A percentile compares a stretch with the other conserved stretches of the same genome.
Conservation (phyloP, 2,797 vertebrate species). For the Xenopus petersii region DNA sequence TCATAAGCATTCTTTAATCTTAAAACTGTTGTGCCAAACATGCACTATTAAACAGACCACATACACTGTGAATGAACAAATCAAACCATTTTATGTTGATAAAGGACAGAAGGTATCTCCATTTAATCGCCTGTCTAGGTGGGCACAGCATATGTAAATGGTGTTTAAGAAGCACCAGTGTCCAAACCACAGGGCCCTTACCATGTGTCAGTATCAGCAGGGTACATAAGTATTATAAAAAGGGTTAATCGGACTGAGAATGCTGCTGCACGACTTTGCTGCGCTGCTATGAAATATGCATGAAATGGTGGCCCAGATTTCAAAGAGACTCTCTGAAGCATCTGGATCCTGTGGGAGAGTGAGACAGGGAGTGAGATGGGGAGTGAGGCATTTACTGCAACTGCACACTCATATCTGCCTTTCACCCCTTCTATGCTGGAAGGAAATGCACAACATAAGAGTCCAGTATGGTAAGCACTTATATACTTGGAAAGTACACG, state of each 20-base stretch:
- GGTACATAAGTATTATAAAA: not conserved
- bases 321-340: constrained; percentile 41
- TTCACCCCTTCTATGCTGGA: constrained; percentile 4
- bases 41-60: no score
- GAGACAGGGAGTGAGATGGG: constrained; percentile 23
- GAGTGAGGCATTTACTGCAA: constrained; percentile 8
- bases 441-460: not conserved
- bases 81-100: no score
- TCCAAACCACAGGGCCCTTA: not conserved
- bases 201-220: not conserved
- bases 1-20: no score
- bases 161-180: not conserved
- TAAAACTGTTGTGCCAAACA: no score
- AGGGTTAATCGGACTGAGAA: constrained; percentile 14
- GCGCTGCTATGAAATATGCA: constrained; percentile 40
- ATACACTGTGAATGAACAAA: no score
- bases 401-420: not conserved
- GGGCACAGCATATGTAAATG: no score
- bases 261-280: constrained; percentile 3
- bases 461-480: not conserved
- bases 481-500: no score
- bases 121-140: no score
- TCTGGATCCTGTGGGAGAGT: constrained; percentile 29
- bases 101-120: no score
- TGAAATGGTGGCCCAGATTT: constrained; percentile 48